Conservation (phyloP, 1,140 invertebrate species). For the Brachionus manjavacas region DNA sequence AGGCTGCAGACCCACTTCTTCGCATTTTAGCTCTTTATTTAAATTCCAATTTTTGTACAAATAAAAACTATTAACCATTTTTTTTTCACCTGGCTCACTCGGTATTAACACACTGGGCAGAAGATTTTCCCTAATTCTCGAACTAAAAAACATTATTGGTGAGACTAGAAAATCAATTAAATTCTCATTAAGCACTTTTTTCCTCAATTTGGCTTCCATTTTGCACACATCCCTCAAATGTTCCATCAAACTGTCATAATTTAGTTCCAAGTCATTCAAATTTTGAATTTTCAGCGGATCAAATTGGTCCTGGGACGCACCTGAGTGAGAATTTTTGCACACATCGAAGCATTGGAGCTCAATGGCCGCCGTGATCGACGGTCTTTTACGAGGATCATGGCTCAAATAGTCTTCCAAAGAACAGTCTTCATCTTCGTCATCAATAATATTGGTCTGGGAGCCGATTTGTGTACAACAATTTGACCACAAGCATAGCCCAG, state of each 20-base stretch:
- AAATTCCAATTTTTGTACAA: constrained; percentile 20
- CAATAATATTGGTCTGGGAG: not conserved
- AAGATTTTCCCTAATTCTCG: not conserved
- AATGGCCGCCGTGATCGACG: not conserved
- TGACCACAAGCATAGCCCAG: constrained; percentile 11
- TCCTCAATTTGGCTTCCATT: not conserved
- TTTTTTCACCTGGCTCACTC: not conserved
- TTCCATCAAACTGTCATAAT: not conserved
- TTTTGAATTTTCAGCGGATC: constrained; percentile 6
- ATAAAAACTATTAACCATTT: constrained; percentile 1
- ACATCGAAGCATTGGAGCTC: constrained; percentile 5
- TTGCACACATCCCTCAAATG: not conserved
- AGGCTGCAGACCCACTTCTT: not conserved
- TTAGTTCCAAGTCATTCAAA: not conserved
- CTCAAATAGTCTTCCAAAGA: constrained; percentile 10
- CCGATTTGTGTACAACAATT: not conserved
- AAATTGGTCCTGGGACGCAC: not conserved
- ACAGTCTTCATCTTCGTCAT: constrained; percentile 1
- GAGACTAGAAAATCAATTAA: constrained; percentile 27
- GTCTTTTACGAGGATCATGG: not conserved
- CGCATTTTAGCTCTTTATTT: not conserved
- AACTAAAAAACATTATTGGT: constrained; percentile 35
- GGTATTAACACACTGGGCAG: constrained; percentile 8
- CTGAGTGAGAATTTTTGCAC: not conserved
- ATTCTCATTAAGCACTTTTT: constrained; percentile 27